Evolutionary conservation across 2,888 invertebrate species (phyloP).

Genomic region (Elmis aenea): DNA sequence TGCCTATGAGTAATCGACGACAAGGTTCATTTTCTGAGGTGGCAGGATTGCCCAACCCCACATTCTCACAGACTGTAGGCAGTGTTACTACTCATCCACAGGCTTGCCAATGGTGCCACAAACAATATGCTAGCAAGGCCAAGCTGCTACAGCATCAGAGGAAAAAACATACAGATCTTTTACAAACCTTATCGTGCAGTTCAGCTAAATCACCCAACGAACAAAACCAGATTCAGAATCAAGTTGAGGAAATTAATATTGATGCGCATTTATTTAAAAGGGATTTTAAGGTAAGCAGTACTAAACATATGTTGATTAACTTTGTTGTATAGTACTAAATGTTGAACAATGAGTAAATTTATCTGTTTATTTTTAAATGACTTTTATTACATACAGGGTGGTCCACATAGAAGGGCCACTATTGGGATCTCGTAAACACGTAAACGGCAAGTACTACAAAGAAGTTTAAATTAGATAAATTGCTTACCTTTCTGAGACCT

Average conservation of each 20-base stretch:
- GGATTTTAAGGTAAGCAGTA: constrained; percentile 8
- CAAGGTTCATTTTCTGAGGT: constrained; percentile 31
- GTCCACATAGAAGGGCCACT: no score
- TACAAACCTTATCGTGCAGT: constrained; percentile 26
- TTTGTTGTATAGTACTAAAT: no score
- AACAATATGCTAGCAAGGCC: constrained; percentile 79
- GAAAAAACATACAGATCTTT: constrained; percentile 54
- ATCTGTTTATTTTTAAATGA: no score
- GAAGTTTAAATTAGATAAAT: no score
- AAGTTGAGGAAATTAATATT: constrained; percentile 10
- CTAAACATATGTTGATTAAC: neutral
- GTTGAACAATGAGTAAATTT: no score
- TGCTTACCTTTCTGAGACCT: no score
- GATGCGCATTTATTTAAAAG: constrained; percentile 10
- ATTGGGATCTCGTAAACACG: no score
- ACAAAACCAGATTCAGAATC: constrained; percentile 6
- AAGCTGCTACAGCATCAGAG: constrained; percentile 67
- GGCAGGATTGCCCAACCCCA: constrained; percentile 53
- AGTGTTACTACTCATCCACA: constrained; percentile 67
- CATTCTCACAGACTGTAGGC: constrained; percentile 67
- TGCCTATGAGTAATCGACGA: constrained; percentile 52
- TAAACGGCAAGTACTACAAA: no score
- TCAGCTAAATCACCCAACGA: constrained; percentile 4
- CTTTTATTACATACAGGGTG: no score
- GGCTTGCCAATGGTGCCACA: constrained; percentile 75